Conservation (phyloP, 1,140 invertebrate species). For the Anastatus disparis region DNA sequence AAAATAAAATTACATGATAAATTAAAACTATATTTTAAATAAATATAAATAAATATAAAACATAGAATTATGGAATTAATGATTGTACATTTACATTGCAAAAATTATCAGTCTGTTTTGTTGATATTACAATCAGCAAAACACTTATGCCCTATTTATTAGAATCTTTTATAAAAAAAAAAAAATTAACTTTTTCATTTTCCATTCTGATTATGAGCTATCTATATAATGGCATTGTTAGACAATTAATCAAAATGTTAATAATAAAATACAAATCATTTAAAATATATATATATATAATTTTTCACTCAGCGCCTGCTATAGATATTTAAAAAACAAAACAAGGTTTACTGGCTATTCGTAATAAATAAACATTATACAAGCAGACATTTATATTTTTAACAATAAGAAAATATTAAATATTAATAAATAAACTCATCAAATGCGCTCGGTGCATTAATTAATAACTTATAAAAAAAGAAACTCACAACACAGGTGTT, state of each 20-base stretch:
- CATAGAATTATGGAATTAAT: constrained; percentile 2
- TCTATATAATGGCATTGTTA: constrained; percentile 30
- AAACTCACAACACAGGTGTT: background rate
- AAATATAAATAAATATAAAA: constrained; percentile 27
- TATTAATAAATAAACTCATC: background rate
- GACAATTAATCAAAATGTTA: background rate
- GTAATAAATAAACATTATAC: too few species aligned
- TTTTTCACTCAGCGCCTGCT: too few species aligned
- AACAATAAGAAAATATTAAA: background rate
- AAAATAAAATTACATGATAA: constrained; percentile 23
- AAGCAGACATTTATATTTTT: background rate
- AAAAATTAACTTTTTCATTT: background rate
- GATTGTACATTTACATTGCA: constrained; percentile 27
- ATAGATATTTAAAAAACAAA: too few species aligned
- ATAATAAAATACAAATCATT: background rate
- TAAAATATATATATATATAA: background rate
- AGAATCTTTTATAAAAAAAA: background rate
- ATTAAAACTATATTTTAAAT: constrained; percentile 6
- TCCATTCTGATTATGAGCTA: constrained; percentile 4
- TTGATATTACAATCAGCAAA: background rate
- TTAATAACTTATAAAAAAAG: constrained; percentile 3
- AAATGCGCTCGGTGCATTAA: background rate
- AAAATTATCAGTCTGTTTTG: constrained; percentile 33
- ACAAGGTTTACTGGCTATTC: too few species aligned
- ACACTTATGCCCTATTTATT: constrained; percentile 27